Conservation (phyloP, 2,888 invertebrate genomes). For the Clistopyga incitator region DNA sequence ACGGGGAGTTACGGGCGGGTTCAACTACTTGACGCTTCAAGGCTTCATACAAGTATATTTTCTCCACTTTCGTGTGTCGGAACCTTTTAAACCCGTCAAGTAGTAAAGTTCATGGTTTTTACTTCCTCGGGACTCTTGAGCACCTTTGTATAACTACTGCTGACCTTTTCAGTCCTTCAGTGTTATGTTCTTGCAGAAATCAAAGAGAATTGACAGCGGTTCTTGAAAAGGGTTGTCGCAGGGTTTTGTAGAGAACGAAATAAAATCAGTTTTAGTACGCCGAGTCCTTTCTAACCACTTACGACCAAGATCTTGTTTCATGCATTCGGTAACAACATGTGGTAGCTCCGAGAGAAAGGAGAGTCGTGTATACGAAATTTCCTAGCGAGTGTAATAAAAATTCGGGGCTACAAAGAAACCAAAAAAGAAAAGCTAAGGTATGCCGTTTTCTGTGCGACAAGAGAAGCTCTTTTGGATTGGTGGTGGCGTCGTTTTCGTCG, state of each 20-base stretch:
- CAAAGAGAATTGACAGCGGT: constrained; percentile 30
- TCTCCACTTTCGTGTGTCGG: neutral
- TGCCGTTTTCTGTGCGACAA: neutral
- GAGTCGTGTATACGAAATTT: neutral
- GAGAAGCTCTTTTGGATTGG: constrained; percentile 65
- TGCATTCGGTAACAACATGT: neutral
- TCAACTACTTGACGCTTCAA: constrained; percentile 45
- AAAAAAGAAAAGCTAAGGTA: constrained; percentile 30
- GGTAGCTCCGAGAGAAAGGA: constrained; percentile 1
- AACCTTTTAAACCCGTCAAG: constrained; percentile 43
- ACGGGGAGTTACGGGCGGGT: constrained; percentile 69
- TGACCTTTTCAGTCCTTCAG: neutral
- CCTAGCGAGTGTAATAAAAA: constrained; percentile 22
- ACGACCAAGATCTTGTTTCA: constrained; percentile 1
- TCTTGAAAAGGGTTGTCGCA: neutral
- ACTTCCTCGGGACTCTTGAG: neutral
- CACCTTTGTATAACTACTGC: neutral
- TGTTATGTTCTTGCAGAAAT: neutral
- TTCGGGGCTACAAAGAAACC: constrained; percentile 15
- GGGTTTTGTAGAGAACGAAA: neutral
- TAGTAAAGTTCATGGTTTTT: constrained; percentile 13
- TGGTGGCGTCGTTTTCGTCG: constrained; percentile 65
- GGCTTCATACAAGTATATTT: constrained; percentile 35
- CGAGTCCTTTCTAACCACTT: neutral
- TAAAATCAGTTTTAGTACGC: constrained; percentile 11